Evolutionary conservation across 2,113 vertebrate genomes (phyloP).

Genomic region (Microtus montanus): DNA sequence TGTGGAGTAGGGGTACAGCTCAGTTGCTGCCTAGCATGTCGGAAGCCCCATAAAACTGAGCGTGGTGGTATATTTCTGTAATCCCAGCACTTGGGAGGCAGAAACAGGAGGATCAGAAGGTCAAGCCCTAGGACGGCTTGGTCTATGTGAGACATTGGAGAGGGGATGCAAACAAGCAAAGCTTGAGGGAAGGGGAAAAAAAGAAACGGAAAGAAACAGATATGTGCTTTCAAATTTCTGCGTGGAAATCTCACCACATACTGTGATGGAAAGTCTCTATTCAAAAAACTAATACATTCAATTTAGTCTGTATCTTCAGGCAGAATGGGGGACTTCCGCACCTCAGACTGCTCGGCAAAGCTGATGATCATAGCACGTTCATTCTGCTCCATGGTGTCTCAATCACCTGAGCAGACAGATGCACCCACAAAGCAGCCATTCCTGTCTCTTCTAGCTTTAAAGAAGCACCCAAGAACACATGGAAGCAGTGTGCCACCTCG

Average conservation of each 20-base stretch:
- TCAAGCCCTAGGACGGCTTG: not conserved
- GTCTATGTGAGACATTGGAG: not conserved
- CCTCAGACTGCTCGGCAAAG: not conserved
- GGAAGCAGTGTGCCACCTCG: conserved; percentile 7
- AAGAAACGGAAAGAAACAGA: not conserved
- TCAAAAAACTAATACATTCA: not conserved
- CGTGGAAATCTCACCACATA: not conserved
- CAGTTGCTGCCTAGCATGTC: not conserved
- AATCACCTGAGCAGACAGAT: not conserved
- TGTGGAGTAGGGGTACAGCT: not conserved
- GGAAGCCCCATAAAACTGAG: no score
- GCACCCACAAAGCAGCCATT: not conserved
- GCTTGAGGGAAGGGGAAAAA: not conserved
- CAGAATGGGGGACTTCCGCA: not conserved
- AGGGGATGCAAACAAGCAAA: not conserved
- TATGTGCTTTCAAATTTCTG: not conserved
- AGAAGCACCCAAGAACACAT: not conserved
- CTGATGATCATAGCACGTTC: not conserved
- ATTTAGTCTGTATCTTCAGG: not conserved
- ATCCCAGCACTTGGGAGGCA: not conserved
- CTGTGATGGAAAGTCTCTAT: not conserved
- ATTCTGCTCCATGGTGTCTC: not conserved
- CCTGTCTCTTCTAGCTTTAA: not conserved
- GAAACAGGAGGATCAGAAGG: not conserved
- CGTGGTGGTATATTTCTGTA: not conserved